Conservation (phyloP, 2,113 vertebrate genomes). For the rabbit (Oryctolagus cuniculus) region DNA sequence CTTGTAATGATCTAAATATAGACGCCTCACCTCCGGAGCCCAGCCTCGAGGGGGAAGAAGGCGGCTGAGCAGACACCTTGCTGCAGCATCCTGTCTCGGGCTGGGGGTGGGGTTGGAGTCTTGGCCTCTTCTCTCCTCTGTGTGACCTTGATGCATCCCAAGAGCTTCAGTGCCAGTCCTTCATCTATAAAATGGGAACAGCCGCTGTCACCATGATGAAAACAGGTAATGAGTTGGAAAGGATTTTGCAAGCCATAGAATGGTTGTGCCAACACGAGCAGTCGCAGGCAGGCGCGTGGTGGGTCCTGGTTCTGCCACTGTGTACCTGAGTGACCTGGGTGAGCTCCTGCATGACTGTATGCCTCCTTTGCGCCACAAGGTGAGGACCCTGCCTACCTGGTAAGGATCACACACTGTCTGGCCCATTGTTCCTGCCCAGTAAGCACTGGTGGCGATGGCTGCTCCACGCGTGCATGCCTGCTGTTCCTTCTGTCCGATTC, state of each 20-base stretch:
- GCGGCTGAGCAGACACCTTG: neutral
- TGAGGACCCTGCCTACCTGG: neutral
- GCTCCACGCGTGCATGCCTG: neutral
- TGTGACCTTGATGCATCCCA: neutral
- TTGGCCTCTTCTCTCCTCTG: neutral
- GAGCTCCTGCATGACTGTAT: neutral
- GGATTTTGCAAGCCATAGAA: neutral
- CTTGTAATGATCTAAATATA: constrained; percentile 79
- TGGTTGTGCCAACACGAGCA: neutral
- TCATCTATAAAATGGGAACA: constrained; percentile 63
- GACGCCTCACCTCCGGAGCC: constrained; percentile 38
- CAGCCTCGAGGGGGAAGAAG: neutral
- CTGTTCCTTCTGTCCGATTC: neutral
- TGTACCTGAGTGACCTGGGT: neutral
- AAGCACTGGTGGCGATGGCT: neutral
- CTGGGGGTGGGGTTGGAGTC: neutral
- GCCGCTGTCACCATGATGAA: neutral
- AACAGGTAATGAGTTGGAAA: neutral
- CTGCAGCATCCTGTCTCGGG: neutral
- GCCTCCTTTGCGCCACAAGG: neutral
- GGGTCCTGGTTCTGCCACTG: neutral
- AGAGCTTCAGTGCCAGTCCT: neutral
- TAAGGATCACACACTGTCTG: neutral
- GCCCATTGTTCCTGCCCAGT: neutral
- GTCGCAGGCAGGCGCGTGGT: neutral